These are phyloP conservation scores for Myathropa florea DNA, from an alignment of 2,888 invertebrate species.

Conservation along the genomic window DNA sequence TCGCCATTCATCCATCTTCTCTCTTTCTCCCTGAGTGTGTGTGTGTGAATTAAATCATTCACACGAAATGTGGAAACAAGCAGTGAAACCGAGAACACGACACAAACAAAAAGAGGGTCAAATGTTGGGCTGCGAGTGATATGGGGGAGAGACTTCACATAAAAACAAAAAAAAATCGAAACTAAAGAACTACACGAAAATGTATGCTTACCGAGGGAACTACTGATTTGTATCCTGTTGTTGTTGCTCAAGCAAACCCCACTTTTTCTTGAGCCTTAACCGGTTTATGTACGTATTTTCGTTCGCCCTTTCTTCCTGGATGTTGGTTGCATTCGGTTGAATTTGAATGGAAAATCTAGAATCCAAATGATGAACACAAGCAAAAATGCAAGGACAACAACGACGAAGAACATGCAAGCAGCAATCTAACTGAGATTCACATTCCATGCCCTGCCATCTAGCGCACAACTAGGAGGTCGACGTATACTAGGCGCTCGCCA, in stretches of 20 bases:
- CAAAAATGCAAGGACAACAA: neutral
- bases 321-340: slow-evolving; percentile 48
- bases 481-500: neutral
- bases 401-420: neutral
- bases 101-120: slow-evolving; percentile 7
- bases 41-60: slow-evolving; percentile 60
- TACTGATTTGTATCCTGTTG: slow-evolving; percentile 60
- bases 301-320: slow-evolving; percentile 30
- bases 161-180: slow-evolving; percentile 4
- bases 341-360: slow-evolving; percentile 48
- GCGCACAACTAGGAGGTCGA: slow-evolving; percentile 1
- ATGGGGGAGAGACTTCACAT: neutral
- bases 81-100: neutral
- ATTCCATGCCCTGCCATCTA: neutral
- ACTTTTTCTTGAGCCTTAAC: neutral
- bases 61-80: slow-evolving; percentile 41
- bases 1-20: slow-evolving; percentile 64
- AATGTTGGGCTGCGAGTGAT: neutral
- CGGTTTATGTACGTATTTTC: slow-evolving; percentile 18
- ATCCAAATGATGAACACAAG: slow-evolving; percentile 26
- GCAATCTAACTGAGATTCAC: slow-evolving; percentile 11
- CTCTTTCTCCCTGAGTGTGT: neutral
- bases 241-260: slow-evolving; percentile 30
- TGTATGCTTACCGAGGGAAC: slow-evolving; percentile 44
- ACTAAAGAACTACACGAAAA: slow-evolving; percentile 20